Percentiles rank a stretch among this genome's conserved stretches.
Evolutionary conservation across 2,888 invertebrate genomes (phyloP).

Genomic region (Caenorhabditis sp.): DNA sequence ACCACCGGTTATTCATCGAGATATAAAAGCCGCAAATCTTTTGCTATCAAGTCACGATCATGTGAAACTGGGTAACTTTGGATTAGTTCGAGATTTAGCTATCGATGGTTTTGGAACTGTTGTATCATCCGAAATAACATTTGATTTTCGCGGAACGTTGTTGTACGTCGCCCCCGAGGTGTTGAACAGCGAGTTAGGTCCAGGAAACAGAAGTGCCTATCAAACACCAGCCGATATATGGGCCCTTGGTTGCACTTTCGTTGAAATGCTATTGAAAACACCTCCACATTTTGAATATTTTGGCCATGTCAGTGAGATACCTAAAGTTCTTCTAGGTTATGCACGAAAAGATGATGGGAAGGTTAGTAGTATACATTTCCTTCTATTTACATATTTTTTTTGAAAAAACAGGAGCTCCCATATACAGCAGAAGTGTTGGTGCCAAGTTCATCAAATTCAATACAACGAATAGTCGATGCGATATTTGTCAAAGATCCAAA

Average conservation of each 20-base stretch:
- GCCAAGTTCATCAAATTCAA: slow-evolving; percentile 46
- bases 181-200: slow-evolving; percentile 46
- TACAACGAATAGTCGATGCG: slow-evolving; percentile 47
- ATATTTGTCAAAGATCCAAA: slow-evolving; percentile 48
- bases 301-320: slow-evolving; percentile 45
- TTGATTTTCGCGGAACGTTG: slow-evolving; percentile 54
- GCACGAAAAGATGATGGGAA: slow-evolving; percentile 38
- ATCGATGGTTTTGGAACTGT: slow-evolving; percentile 58
- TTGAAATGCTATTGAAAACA: slow-evolving; percentile 53
- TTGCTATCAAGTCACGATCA: slow-evolving; percentile 48
- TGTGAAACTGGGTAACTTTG: slow-evolving; percentile 59
- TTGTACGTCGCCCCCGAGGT: slow-evolving; percentile 61
- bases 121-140: slow-evolving; percentile 53
- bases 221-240: slow-evolving; percentile 56
- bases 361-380: slow-evolving; percentile 5
- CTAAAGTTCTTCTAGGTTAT: slow-evolving; percentile 45
- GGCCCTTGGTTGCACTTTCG: slow-evolving; percentile 57
- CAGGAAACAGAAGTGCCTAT: slow-evolving; percentile 54
- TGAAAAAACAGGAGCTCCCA: slow-evolving; percentile 37
- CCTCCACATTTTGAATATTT: slow-evolving; percentile 61
- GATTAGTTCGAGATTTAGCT: slow-evolving; percentile 56
- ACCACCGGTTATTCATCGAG: slow-evolving; percentile 52
- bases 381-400: not conserved
- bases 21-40: slow-evolving; percentile 59
- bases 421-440: slow-evolving; percentile 50